These are phyloP conservation scores for Ichneumon xanthorius DNA, from an alignment of 2,888 invertebrate genomes.

Conservation along the genomic window DNA sequence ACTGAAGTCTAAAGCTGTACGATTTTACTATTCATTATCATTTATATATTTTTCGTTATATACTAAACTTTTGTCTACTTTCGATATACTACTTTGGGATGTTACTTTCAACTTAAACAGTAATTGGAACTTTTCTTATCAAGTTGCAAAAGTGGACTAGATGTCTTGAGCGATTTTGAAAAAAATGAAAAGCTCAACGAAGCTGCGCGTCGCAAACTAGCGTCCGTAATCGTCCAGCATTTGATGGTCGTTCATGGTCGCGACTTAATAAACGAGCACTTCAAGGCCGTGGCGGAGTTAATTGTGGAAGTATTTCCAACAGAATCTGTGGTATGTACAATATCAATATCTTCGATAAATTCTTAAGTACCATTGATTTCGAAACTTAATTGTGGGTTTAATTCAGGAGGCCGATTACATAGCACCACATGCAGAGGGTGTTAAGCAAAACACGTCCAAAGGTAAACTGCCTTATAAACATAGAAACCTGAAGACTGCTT, in stretches of 20 bases:
- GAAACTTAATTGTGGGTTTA: constrained; percentile 2
- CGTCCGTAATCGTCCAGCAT: constrained; percentile 20
- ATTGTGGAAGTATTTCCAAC: constrained; percentile 15
- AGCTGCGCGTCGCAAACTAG: constrained; percentile 34
- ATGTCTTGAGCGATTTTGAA: constrained; percentile 27
- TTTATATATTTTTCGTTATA: background rate
- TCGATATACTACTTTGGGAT: background rate
- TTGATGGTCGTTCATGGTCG: constrained; percentile 7
- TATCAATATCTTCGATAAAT: background rate
- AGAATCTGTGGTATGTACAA: constrained; percentile 7
- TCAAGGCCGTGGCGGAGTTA: background rate
- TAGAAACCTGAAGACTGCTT: constrained; percentile 28
- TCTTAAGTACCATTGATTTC: background rate
- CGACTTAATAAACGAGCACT: background rate
- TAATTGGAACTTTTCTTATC: constrained; percentile 27
- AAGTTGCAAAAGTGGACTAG: constrained; percentile 20
- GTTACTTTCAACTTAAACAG: constrained; percentile 8
- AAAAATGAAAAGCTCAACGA: constrained; percentile 26
- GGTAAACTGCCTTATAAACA: constrained; percentile 53
- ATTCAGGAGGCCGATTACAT: constrained; percentile 47
- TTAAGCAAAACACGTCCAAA: constrained; percentile 34
- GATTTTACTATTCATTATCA: background rate
- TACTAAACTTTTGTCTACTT: background rate
- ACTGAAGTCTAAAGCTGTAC: constrained; percentile 5
- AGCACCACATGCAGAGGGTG: constrained; percentile 44